Evolutionary conservation across 2,888 invertebrate genomes (phyloP).

Genomic region (Lordiphosa andalusiaca): DNA sequence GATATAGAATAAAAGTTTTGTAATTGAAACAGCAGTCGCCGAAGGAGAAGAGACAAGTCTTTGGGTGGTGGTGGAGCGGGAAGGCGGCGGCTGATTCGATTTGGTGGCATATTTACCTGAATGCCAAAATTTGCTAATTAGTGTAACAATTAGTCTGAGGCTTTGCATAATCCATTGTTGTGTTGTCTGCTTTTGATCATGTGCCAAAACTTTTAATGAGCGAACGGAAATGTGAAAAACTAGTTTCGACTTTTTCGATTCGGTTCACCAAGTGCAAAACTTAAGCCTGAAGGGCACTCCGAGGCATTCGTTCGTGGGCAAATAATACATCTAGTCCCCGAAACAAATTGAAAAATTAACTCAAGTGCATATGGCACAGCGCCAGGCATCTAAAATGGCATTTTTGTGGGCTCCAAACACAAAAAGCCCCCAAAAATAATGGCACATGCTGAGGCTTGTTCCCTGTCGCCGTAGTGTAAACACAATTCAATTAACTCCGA

Average conservation of each 20-base stretch:
- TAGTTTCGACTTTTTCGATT: constrained; percentile 15
- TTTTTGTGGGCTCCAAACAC: constrained; percentile 19
- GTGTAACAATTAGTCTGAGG: constrained; percentile 42
- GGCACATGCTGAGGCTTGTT: constrained; percentile 12
- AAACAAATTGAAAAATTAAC: constrained; percentile 34
- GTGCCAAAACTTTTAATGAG: constrained; percentile 64
- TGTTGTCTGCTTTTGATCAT: not conserved
- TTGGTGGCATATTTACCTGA: constrained; percentile 34
- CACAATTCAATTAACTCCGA: constrained; percentile 71
- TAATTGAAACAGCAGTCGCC: constrained; percentile 54
- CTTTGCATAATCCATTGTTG: constrained; percentile 14
- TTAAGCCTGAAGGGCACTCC: not conserved
- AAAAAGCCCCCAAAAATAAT: constrained; percentile 38
- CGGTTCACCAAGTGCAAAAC: constrained; percentile 10
- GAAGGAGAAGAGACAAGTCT: constrained; percentile 8
- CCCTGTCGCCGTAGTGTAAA: constrained; percentile 61
- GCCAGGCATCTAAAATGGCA: constrained; percentile 23
- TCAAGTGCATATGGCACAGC: constrained; percentile 20
- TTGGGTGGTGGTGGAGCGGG: not conserved
- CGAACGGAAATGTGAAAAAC: constrained; percentile 36
- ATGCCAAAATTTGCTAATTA: constrained; percentile 58
- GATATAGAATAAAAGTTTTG: constrained; percentile 43
- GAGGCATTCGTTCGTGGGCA: constrained; percentile 13
- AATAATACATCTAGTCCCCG: constrained; percentile 36
- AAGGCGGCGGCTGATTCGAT: constrained; percentile 44